phyloP scores from a whole-genome alignment of 2,113 vertebrate genomes.

The Ia io region DNA sequence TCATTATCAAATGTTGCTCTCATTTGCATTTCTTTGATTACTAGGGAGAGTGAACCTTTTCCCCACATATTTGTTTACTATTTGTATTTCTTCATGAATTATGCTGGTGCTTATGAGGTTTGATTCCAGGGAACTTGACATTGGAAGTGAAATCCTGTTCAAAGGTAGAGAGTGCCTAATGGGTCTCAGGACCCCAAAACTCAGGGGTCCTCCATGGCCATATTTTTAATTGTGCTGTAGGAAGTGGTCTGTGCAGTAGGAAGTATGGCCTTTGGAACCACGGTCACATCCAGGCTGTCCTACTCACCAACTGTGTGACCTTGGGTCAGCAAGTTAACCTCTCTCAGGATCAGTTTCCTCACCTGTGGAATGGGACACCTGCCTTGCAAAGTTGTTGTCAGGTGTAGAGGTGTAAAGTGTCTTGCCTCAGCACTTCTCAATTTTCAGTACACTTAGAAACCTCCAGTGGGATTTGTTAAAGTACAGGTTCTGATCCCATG shows the following conservation, averaged over 20 bases:
- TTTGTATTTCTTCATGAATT: conserved; percentile 63
- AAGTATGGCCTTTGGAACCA: neutral
- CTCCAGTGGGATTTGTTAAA: neutral
- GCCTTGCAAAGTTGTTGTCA: neutral
- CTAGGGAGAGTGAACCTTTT: conserved; percentile 14
- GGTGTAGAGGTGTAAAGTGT: neutral
- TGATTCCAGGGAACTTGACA: neutral
- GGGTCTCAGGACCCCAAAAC: neutral
- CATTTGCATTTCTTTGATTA: conserved; percentile 73
- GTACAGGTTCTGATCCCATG: neutral
- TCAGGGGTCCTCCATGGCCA: neutral
- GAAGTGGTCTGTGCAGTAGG: neutral
- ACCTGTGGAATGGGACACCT: neutral
- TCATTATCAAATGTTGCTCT: neutral
- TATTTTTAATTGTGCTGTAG: neutral
- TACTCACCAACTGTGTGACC: neutral
- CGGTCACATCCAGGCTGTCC: neutral
- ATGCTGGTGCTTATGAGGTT: conserved; percentile 43
- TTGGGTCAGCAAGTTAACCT: neutral
- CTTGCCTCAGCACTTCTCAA: neutral
- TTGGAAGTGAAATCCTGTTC: neutral
- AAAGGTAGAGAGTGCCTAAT: neutral
- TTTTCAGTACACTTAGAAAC: neutral
- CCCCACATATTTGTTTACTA: conserved; percentile 24
- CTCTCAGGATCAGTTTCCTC: neutral